These are phyloP conservation scores for Dolomedes plantarius DNA, from an alignment of 2,888 invertebrate genomes.

Conservation along the genomic window DNA sequence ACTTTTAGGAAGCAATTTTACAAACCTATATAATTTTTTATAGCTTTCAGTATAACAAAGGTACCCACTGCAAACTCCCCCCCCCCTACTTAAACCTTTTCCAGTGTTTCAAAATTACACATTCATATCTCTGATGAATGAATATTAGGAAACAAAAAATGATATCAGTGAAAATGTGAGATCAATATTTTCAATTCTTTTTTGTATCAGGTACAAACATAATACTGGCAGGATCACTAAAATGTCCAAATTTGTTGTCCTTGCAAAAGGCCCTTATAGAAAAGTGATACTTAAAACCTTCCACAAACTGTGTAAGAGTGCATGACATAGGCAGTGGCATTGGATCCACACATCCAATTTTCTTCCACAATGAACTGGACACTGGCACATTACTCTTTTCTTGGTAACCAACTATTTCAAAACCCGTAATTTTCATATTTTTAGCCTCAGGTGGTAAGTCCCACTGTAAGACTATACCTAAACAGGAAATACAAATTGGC, in stretches of 20 bases:
- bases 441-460: slow-evolving; percentile 14
- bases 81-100: too few species aligned
- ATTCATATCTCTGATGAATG: too few species aligned
- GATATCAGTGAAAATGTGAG: too few species aligned
- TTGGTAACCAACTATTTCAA: slow-evolving; percentile 40
- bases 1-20: too few species aligned
- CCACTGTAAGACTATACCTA: slow-evolving; percentile 46
- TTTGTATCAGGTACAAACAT: background rate
- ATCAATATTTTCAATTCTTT: too few species aligned
- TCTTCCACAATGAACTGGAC: slow-evolving; percentile 23
- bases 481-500: background rate
- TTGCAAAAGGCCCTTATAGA: slow-evolving; percentile 31
- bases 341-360: slow-evolving; percentile 27
- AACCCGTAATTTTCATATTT: background rate
- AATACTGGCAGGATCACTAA: slow-evolving; percentile 40
- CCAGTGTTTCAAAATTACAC: too few species aligned
- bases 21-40: too few species aligned
- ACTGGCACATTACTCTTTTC: slow-evolving; percentile 2
- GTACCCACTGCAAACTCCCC: too few species aligned
- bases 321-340: slow-evolving; percentile 45
- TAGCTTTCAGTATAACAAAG: too few species aligned
- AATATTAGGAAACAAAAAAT: too few species aligned
- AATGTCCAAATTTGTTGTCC: background rate
- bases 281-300: slow-evolving; percentile 31
- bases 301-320: slow-evolving; percentile 32